phyloP scores from a whole-genome alignment of 2,888 invertebrate species.

The Pammene fasciana region DNA sequence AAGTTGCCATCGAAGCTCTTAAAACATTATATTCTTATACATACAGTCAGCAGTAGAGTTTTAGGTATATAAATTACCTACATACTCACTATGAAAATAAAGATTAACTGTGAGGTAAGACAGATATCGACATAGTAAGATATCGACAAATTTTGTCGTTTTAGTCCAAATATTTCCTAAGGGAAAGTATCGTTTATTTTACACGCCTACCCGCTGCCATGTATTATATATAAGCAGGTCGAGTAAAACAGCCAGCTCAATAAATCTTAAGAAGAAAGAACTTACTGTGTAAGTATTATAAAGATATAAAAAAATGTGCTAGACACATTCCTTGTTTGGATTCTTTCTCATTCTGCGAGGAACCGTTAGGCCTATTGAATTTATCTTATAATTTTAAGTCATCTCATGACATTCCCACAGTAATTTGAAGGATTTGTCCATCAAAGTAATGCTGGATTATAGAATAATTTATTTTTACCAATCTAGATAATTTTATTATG shows the following conservation, averaged over 20 bases:
- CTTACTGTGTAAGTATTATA: neutral
- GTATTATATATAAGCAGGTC: neutral
- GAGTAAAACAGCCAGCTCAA: neutral
- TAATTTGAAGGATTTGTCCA: conserved; percentile 40
- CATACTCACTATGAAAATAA: too few species aligned
- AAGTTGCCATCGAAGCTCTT: neutral
- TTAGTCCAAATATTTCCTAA: too few species aligned
- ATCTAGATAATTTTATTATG: conserved; percentile 15
- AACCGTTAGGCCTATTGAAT: conserved; percentile 69
- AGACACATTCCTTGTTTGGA: neutral
- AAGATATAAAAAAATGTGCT: neutral
- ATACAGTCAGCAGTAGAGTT: too few species aligned
- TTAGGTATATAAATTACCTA: too few species aligned
- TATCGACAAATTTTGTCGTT: too few species aligned
- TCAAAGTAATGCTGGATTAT: conserved; percentile 15
- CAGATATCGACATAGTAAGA: too few species aligned
- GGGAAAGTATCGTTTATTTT: too few species aligned
- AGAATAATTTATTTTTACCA: neutral
- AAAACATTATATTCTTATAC: neutral
- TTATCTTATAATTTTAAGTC: conserved; percentile 58
- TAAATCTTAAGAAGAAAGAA: neutral
- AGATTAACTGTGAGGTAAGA: too few species aligned
- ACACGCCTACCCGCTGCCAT: too few species aligned
- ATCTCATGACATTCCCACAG: conserved; percentile 52
- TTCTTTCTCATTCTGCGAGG: conserved; percentile 61